Conservation (phyloP, 1,140 invertebrate genomes). For the Drosophila equinoxialis region DNA sequence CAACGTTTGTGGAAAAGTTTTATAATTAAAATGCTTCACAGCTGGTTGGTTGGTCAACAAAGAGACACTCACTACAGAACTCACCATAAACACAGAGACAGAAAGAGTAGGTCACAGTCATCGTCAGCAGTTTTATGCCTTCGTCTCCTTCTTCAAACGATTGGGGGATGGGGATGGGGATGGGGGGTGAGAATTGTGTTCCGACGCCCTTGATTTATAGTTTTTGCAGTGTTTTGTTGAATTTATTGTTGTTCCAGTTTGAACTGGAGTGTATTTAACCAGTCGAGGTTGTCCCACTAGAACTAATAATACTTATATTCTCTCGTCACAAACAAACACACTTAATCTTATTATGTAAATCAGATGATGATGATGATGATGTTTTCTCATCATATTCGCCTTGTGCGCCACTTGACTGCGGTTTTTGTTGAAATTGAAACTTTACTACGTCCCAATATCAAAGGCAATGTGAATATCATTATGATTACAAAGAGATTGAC, state of each 20-base stretch:
- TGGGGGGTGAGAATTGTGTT: neutral
- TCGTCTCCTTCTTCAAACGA: conserved; percentile 14
- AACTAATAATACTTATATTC: neutral
- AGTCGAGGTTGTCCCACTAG: conserved; percentile 47
- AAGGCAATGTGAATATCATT: conserved; percentile 6
- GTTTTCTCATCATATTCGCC: conserved; percentile 38
- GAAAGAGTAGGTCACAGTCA: conserved; percentile 47
- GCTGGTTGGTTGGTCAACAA: conserved; percentile 33
- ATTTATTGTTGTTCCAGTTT: neutral
- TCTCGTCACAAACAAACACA: neutral
- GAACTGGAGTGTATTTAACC: conserved; percentile 53
- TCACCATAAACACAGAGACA: conserved; percentile 8
- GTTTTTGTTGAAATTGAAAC: conserved; percentile 74
- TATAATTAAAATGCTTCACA: conserved; percentile 55
- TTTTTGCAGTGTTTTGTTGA: conserved; percentile 41
- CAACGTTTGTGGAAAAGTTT: conserved; percentile 49
- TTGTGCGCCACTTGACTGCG: conserved; percentile 71
- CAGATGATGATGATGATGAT: neutral
- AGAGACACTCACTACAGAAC: neutral
- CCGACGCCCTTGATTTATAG: conserved; percentile 54
- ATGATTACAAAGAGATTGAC: conserved; percentile 29
- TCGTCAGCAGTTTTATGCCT: conserved; percentile 34
- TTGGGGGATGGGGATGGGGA: neutral
- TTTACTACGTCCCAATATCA: conserved; percentile 18
- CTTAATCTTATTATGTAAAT: conserved; percentile 26